These are phyloP conservation scores for Drosophila busckii DNA, from an alignment of 1,140 invertebrate genomes.

Conservation along the genomic window DNA sequence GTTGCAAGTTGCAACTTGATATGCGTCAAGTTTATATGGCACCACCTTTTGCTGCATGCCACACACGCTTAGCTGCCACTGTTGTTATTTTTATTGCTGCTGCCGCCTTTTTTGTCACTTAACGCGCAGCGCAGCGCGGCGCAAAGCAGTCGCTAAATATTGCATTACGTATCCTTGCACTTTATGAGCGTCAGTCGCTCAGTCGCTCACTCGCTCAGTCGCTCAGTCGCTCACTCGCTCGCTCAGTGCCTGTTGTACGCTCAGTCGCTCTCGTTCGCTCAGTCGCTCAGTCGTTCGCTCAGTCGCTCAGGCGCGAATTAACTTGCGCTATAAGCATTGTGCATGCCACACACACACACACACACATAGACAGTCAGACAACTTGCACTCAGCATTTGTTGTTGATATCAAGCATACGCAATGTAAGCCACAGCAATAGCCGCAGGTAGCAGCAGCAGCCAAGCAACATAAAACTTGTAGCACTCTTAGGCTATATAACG, in stretches of 20 bases:
- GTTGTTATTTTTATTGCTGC: conserved; percentile 6
- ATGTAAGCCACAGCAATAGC: not conserved
- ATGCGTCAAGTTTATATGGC: conserved; percentile 62
- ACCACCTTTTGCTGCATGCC: conserved; percentile 18
- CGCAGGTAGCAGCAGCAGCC: not conserved
- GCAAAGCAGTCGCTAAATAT: conserved; percentile 74
- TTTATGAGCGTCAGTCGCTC: conserved; percentile 44
- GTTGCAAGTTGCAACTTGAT: conserved; percentile 75
- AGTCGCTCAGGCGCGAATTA: no score
- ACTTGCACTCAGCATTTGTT: no score
- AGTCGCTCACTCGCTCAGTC: not conserved
- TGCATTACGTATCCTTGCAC: conserved; percentile 74
- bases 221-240: not conserved
- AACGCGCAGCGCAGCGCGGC: conserved; percentile 57
- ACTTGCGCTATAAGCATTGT: no score
- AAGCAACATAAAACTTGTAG: conserved; percentile 18
- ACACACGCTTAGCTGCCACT: conserved; percentile 7
- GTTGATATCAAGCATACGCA: conserved; percentile 35
- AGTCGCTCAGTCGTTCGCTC: no score
- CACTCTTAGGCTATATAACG: no score
- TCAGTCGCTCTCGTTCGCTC: no score
- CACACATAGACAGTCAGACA: no score
- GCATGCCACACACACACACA: no score
- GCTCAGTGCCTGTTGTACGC: no score
- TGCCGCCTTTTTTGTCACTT: conserved; percentile 57